Conservation (phyloP, 37 sponge, comb jelly and placozoan species). For the Haliclona indistincta region DNA sequence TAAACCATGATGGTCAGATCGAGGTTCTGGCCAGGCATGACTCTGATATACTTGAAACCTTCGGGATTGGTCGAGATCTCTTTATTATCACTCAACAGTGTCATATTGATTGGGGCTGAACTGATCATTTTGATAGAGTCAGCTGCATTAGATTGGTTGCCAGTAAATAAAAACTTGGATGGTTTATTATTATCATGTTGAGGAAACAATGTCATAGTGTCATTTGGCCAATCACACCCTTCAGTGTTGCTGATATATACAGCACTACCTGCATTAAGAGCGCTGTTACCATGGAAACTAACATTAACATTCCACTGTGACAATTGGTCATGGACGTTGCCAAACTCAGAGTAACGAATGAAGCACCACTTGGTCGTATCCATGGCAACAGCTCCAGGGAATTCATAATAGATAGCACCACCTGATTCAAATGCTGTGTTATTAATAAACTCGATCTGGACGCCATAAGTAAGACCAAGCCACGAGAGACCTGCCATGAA, state of each 20-base stretch:
- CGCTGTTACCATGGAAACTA: slow-evolving; percentile 12
- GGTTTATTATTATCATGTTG: not conserved
- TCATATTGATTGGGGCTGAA: not conserved
- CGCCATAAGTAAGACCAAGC: not conserved
- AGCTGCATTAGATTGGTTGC: not conserved
- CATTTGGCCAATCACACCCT: slow-evolving; percentile 16
- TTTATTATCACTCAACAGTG: not conserved
- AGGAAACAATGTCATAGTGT: not conserved
- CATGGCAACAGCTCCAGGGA: not conserved
- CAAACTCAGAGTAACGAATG: slow-evolving; percentile 2
- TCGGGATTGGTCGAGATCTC: not conserved
- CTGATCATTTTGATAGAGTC: not conserved
- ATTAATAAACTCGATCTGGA: slow-evolving; percentile 3
- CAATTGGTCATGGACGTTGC: not conserved
- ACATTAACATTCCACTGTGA: slow-evolving; percentile 22
- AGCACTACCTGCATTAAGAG: slow-evolving; percentile 12
- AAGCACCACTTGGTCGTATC: slow-evolving; percentile 3
- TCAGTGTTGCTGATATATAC: slow-evolving; percentile 3
- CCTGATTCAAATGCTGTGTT: slow-evolving; percentile 24
- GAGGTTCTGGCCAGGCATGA: slow-evolving; percentile 23
- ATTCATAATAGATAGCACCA: slow-evolving; percentile 30
- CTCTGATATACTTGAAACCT: not conserved
- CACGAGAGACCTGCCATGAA: slow-evolving; percentile 22
- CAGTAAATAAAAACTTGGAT: not conserved
- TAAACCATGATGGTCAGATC: not conserved